Evolutionary conservation across 2,888 invertebrate genomes (phyloP), one percentile per base, ranked within the genome.

Genomic region (Agrilus mali): DNA sequence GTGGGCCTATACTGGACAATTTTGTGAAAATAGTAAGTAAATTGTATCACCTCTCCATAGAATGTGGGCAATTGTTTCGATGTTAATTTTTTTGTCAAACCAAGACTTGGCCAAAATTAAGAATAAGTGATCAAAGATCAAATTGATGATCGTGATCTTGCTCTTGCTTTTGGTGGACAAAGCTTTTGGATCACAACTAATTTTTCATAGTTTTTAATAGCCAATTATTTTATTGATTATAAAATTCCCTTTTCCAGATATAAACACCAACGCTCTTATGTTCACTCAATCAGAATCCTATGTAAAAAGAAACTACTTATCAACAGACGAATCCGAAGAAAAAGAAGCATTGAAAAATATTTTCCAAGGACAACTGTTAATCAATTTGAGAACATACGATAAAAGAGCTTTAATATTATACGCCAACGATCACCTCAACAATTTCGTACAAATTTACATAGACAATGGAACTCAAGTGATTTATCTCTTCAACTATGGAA

Each of bases 401-500:
- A 73, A 76, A 33, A 78, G 84, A 51, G 82, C 89, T 0, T 66
- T 94, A 54, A 80, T 94, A 14, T 69, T 94, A 7, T 94, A 94
- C 60, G 88, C 90, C 31, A 89, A 93, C 60, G 94, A 95, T 64
- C 85, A 93, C 63, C 71, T 88, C 46, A 93, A 93, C 61, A 95
- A 95, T 65, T 94, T 94, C 63, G 81, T 92, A 40, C 93, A 93
- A 64, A 67, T 93, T 22, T 88, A 86, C 64, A 80, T 92, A 47
- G 78, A 82, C 50, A 81, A 82, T 47, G 83, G 84, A 12, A 81
- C 81, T 7, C 77, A 80, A 67, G 82, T 92, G 17, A 80, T 88
- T 36, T 89, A 88, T 58, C 69, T 88, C 3, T 92, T 88, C 64
- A 93, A 93, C 62, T 75, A 83, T 50, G 83, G 78, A 50, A 78